A percentile compares a stretch with the other conserved stretches of the same genome.
Evolutionary conservation across 2,888 invertebrate genomes (phyloP).

Genomic region (Rotaria sp.): DNA sequence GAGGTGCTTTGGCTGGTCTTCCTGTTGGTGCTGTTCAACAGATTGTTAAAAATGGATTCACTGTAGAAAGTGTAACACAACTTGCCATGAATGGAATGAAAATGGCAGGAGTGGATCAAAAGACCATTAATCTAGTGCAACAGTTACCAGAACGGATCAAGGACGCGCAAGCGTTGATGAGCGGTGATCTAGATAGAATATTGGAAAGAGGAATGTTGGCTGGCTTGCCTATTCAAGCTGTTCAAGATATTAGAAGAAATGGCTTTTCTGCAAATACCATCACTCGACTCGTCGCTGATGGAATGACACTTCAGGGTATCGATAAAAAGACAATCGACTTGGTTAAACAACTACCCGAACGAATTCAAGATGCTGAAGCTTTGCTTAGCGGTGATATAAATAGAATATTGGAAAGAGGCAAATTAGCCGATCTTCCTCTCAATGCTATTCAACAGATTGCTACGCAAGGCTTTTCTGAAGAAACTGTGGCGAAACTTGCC

Average conservation of each 20-base stretch:
- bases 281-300: not conserved
- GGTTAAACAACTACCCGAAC: not conserved
- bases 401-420: not conserved
- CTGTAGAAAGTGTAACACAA: not conserved
- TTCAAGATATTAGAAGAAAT: not conserved
- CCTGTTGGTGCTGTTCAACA: not conserved
- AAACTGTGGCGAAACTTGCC: not conserved
- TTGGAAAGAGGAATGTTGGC: not conserved
- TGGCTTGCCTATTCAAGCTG: not conserved
- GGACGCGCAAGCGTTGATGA: not conserved
- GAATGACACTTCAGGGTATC: not conserved
- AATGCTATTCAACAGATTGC: not conserved
- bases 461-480: not conserved
- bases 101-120: not conserved
- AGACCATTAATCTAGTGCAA: not conserved
- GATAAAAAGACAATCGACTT: not conserved
- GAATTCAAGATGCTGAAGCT: not conserved
- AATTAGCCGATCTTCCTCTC: not conserved
- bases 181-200: not conserved
- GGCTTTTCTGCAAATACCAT: not conserved
- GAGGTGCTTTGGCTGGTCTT: not conserved
- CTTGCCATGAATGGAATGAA: not conserved
- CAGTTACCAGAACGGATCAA: not conserved
- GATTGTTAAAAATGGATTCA: not conserved
- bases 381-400: not conserved